Percentiles rank a stretch among this genome's conserved stretches.
Evolutionary conservation across 2,797 vertebrate genomes (phyloP).

Genomic region (Eulemur rubriventer): DNA sequence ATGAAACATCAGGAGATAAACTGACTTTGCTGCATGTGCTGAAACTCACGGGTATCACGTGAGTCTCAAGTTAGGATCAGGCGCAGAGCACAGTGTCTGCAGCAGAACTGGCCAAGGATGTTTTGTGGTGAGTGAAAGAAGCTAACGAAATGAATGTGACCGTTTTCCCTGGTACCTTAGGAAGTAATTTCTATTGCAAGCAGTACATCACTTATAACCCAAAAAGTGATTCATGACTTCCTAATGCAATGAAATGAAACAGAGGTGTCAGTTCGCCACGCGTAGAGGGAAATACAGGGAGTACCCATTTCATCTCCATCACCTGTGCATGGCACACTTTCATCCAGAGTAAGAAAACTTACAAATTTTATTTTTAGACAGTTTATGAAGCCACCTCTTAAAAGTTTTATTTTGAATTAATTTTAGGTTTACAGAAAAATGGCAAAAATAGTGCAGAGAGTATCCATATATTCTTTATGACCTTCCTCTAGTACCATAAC

Average conservation of each 20-base stretch:
- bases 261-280: too few species aligned
- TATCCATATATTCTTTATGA: neutral
- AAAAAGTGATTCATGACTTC: neutral
- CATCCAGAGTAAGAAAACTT: neutral
- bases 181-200: neutral
- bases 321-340: neutral
- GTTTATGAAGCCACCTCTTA: neutral
- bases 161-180: neutral
- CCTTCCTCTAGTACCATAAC: neutral
- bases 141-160: neutral
- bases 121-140: neutral
- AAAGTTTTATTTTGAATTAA: neutral
- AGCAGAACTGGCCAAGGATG: neutral
- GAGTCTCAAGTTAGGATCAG: neutral
- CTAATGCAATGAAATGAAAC: neutral
- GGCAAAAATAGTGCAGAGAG: neutral
- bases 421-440: neutral
- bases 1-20: too few species aligned
- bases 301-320: neutral
- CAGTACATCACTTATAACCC: neutral
- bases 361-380: neutral
- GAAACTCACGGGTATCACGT: too few species aligned
- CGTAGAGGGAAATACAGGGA: neutral
- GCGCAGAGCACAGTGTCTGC: too few species aligned
- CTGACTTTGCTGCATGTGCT: too few species aligned